phyloP scores from a whole-genome alignment of 2,113 vertebrate genomes.

The Cheirogaleus medius region DNA sequence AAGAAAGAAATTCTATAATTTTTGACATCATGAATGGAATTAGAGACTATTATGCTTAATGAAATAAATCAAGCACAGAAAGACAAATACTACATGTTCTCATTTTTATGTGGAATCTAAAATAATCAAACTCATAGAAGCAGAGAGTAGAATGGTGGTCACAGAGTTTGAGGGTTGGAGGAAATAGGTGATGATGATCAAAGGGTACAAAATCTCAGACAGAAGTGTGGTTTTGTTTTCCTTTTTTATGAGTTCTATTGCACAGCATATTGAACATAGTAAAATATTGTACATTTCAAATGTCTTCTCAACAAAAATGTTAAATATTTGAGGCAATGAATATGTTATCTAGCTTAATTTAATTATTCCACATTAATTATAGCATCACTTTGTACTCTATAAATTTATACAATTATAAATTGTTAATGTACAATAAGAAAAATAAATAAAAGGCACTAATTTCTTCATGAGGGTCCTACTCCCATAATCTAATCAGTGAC shows the following conservation, averaged over 20 bases:
- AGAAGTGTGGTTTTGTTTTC: not conserved
- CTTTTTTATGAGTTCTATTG: not conserved
- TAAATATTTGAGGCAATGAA: not conserved
- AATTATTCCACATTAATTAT: not conserved
- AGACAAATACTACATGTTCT: too few species aligned
- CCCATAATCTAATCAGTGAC: not conserved
- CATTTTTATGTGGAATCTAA: not conserved
- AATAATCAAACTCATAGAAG: not conserved
- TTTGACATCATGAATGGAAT: too few species aligned
- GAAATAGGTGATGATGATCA: not conserved
- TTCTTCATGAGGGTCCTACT: not conserved
- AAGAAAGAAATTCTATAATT: too few species aligned
- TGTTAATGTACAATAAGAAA: not conserved
- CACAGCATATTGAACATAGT: not conserved
- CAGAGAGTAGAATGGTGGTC: not conserved
- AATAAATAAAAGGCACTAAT: not conserved
- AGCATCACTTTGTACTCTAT: not conserved
- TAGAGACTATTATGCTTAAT: too few species aligned
- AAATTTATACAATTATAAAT: not conserved
- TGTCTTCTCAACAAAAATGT: not conserved
- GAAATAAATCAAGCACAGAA: too few species aligned
- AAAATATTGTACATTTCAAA: not conserved
- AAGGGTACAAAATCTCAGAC: not conserved
- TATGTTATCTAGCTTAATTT: not conserved
- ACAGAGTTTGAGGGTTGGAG: not conserved